Base-by-base conservation (phyloP, 2,888 invertebrate species). In the Drosophila cognata region DNA sequence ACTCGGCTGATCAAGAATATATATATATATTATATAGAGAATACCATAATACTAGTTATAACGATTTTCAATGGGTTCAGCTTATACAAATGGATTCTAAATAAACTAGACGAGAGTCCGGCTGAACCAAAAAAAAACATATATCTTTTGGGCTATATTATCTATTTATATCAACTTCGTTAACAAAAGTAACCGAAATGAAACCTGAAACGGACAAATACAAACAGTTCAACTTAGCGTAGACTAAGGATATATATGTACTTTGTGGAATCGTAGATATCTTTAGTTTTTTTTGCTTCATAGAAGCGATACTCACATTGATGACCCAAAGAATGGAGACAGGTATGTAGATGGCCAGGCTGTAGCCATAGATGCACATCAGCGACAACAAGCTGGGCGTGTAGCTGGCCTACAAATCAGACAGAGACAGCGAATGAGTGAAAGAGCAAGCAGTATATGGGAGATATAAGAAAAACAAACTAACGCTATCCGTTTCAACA, bases 361-460 rank as follows among this genome's bases (percentile, higher is more conserved):
- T 98, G 93, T 99, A 99, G 11, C 99, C 99, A 91, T 99, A 99
- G 13, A 99, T 94, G 92, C 98, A 99, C 91, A 99, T 95, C 13
- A 99, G 94, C 79, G 99, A 98, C 82, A 99, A 94, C 91, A 98
- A 94, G 28, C 96, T 95, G 28, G 96, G 96, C 0, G 94, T 93
- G 35, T 94, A 94, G 28, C 94, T 92, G 13, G 94, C 92, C 94
- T 95, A 93, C 25, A 93, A 93, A 16, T 18, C 36, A 52, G 88
- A 65, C 31, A 66, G 3, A 50, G 29, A 55, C 52, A 61, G 2
- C 56, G 43, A 57, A 18, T 31, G 36, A 46, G 52, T 46, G 21
- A 62, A 21, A 36, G 13, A 48, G 38, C 25, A 11, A 28, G 13
- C 18, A 11, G 46, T 25, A 25, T 46, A 51, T 13, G 18, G 3